A percentile compares a stretch with the other conserved stretches of the same genome.
Conservation (phyloP, 2,797 vertebrate species). For the Cossypha polioptera region DNA sequence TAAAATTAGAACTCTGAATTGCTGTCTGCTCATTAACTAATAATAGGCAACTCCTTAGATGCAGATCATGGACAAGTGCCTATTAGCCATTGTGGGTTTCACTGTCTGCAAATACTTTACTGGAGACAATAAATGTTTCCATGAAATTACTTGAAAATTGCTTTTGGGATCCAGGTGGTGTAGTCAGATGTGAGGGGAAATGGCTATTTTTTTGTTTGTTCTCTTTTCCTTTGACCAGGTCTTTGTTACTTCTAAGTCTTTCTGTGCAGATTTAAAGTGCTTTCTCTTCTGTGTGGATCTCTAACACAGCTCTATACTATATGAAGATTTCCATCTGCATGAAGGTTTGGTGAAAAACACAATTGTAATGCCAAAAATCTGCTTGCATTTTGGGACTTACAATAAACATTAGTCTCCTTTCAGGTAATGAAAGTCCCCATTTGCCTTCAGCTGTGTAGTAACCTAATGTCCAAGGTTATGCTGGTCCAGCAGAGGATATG, state of each 20-base stretch:
- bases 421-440: not conserved
- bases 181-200: not conserved
- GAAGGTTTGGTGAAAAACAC: not conserved
- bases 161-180: not conserved
- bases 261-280: not conserved
- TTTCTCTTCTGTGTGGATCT: not conserved
- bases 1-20: conserved; percentile 18
- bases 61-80: not conserved
- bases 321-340: not conserved
- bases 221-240: not conserved
- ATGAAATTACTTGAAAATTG: not conserved
- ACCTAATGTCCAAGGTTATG: not conserved
- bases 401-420: not conserved
- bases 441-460: not conserved
- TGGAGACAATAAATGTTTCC: not conserved
- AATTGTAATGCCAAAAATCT: not conserved
- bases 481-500: not conserved
- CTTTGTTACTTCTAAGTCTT: not conserved
- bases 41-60: not conserved
- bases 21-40: conserved; percentile 23
- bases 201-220: no score
- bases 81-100: not conserved
- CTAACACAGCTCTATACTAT: not conserved
- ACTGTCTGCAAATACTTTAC: not conserved
- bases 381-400: not conserved